phyloP scores from a whole-genome alignment of 2,888 invertebrate genomes.

The Lordiphosa fenestrarum region DNA sequence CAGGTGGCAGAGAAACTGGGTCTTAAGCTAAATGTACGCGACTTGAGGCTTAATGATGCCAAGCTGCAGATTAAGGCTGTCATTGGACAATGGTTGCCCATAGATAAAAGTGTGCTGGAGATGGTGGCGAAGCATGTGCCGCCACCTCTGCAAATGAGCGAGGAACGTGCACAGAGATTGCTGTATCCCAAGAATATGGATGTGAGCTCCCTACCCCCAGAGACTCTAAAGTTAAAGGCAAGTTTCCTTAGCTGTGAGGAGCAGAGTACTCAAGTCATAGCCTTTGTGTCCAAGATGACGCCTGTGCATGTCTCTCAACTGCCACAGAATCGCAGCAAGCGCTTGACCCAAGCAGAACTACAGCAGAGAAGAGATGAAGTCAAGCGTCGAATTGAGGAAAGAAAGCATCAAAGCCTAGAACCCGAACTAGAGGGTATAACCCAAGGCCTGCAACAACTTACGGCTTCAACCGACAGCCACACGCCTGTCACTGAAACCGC shows the following conservation, averaged over 20 bases:
- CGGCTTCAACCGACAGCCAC: background rate
- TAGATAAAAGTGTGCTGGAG: conserved; percentile 89
- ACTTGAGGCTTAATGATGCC: conserved; percentile 89
- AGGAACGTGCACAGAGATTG: conserved; percentile 90
- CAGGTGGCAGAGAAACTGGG: conserved; percentile 87
- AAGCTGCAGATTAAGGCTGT: conserved; percentile 90
- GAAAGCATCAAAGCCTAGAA: conserved; percentile 63
- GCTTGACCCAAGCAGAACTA: conserved; percentile 88
- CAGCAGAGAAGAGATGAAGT: conserved; percentile 85
- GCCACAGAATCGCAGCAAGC: conserved; percentile 90
- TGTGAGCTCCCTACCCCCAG: conserved; percentile 85
- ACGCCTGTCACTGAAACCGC: conserved; percentile 44
- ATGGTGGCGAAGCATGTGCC: conserved; percentile 92
- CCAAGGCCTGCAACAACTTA: conserved; percentile 62
- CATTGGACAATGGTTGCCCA: conserved; percentile 93
- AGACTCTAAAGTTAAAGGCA: conserved; percentile 86
- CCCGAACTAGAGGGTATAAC: conserved; percentile 47
- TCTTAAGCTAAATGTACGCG: conserved; percentile 87
- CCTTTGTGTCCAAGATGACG: conserved; percentile 86
- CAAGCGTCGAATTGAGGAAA: conserved; percentile 84
- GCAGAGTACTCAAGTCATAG: conserved; percentile 84
- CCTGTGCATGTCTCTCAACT: conserved; percentile 87
- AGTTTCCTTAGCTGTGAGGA: conserved; percentile 87
- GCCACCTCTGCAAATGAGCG: conserved; percentile 87
- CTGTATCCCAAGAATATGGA: conserved; percentile 87